These are phyloP conservation scores for Nomada fabriciana DNA, from an alignment of 2,888 invertebrate genomes.

Conservation along the genomic window DNA sequence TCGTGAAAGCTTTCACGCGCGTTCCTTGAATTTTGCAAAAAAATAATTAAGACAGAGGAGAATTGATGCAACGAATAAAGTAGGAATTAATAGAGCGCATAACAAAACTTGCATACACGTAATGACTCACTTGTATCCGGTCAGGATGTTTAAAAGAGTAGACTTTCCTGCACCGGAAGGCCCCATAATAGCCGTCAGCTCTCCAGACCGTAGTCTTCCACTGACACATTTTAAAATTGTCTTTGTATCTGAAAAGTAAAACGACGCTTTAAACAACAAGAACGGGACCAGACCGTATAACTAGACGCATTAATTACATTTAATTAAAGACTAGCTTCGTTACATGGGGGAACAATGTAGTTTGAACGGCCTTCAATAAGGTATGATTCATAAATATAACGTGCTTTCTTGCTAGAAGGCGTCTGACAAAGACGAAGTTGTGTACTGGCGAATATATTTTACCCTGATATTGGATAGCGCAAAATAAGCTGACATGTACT, in stretches of 20 bases:
- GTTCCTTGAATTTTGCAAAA: neutral
- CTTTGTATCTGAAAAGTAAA: slow-evolving; percentile 89
- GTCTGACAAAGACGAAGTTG: too few relatives aligned
- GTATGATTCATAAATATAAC: too few relatives aligned
- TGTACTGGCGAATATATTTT: too few relatives aligned
- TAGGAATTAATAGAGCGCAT: neutral
- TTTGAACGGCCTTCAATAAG: too few relatives aligned
- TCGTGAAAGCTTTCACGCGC: neutral
- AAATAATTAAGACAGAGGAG: too few relatives aligned
- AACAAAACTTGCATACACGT: slow-evolving; percentile 12
- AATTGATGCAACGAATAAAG: neutral
- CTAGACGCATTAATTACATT: too few relatives aligned
- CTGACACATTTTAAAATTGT: slow-evolving; percentile 95
- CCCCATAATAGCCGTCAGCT: slow-evolving; percentile 98
- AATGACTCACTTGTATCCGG: slow-evolving; percentile 95
- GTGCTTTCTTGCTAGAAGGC: too few relatives aligned
- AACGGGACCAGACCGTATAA: neutral
- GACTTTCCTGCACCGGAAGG: slow-evolving; percentile 98
- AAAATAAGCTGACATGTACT: too few relatives aligned
- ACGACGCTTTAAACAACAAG: neutral
- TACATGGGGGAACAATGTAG: too few relatives aligned
- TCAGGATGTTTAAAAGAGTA: slow-evolving; percentile 96
- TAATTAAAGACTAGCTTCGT: too few relatives aligned
- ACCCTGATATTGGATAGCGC: too few relatives aligned
- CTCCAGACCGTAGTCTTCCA: slow-evolving; percentile 94